Evolutionary conservation across 2,888 invertebrate species (phyloP).

Genomic region (Coleophora deauratella): DNA sequence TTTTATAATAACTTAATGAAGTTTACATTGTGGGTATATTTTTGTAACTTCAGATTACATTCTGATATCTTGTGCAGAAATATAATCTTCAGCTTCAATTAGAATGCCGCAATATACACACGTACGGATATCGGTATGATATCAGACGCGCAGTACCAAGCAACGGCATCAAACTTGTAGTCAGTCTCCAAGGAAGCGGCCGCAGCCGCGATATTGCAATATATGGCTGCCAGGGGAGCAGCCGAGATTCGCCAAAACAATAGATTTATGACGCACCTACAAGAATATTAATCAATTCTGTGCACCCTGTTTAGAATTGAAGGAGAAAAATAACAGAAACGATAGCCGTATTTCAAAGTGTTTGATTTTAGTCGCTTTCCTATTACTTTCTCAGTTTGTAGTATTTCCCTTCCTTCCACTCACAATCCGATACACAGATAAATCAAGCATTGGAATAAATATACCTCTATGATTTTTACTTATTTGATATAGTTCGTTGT

Average conservation of each 20-base stretch:
- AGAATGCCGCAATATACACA: not conserved
- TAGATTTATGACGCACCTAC: slow-evolving; percentile 57
- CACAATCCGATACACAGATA: too few relatives aligned
- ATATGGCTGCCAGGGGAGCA: slow-evolving; percentile 65
- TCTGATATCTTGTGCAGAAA: not conserved
- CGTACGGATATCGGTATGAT: not conserved
- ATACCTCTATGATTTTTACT: too few relatives aligned
- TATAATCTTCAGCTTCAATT: not conserved
- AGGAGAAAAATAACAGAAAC: too few relatives aligned
- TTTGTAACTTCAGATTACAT: too few relatives aligned
- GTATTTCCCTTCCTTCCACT: too few relatives aligned
- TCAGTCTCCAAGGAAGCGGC: slow-evolving; percentile 33
- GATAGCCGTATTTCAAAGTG: too few relatives aligned
- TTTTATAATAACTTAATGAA: too few relatives aligned
- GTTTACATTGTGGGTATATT: too few relatives aligned
- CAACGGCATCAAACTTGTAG: slow-evolving; percentile 10
- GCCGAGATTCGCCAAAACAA: slow-evolving; percentile 58
- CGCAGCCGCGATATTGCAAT: slow-evolving; percentile 52
- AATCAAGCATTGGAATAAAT: too few relatives aligned
- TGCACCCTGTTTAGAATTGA: slow-evolving; percentile 19
- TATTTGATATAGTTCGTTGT: too few relatives aligned
- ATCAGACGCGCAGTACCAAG: slow-evolving; percentile 9
- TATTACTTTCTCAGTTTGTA: too few relatives aligned
- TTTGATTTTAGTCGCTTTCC: too few relatives aligned
- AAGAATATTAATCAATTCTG: slow-evolving; percentile 52